These are phyloP conservation scores for Euborellia annulipes DNA, from an alignment of 1,140 invertebrate genomes.

Conservation along the genomic window DNA sequence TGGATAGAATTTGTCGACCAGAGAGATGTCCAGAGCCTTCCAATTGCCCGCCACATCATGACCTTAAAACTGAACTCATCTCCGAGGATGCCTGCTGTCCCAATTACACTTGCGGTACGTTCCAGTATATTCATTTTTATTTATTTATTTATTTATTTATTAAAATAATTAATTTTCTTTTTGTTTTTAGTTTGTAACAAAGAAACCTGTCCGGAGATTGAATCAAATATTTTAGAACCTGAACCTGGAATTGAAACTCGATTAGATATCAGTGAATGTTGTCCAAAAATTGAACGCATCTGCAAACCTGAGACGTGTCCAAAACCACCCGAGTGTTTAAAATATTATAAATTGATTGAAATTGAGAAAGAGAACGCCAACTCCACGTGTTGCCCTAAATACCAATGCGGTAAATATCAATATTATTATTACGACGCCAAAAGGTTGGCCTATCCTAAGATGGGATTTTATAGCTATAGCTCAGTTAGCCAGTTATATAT, in stretches of 20 bases:
- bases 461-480: too few species aligned
- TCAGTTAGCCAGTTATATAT: too few species aligned
- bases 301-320: constrained; percentile 48
- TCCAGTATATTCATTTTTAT: constrained; percentile 1
- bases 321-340: constrained; percentile 32
- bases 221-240: too few species aligned
- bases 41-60: constrained; percentile 40
- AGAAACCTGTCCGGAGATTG: too few species aligned
- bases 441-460: too few species aligned
- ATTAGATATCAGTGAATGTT: constrained; percentile 43
- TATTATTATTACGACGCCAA: too few species aligned
- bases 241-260: too few species aligned
- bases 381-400: too few species aligned
- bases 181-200: constrained; percentile 18
- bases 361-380: too few species aligned
- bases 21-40: constrained; percentile 39
- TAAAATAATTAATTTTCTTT: background rate
- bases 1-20: constrained; percentile 37
- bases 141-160: constrained; percentile 7
- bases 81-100: constrained; percentile 42
- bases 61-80: constrained; percentile 26
- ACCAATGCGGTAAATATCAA: too few species aligned
- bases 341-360: constrained; percentile 34
- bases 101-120: constrained; percentile 43
- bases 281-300: constrained; percentile 36